Percentiles rank a stretch among this genome's conserved stretches.
Evolutionary conservation across 2,113 vertebrate genomes (phyloP).

Genomic region (Nesogale talazaci): DNA sequence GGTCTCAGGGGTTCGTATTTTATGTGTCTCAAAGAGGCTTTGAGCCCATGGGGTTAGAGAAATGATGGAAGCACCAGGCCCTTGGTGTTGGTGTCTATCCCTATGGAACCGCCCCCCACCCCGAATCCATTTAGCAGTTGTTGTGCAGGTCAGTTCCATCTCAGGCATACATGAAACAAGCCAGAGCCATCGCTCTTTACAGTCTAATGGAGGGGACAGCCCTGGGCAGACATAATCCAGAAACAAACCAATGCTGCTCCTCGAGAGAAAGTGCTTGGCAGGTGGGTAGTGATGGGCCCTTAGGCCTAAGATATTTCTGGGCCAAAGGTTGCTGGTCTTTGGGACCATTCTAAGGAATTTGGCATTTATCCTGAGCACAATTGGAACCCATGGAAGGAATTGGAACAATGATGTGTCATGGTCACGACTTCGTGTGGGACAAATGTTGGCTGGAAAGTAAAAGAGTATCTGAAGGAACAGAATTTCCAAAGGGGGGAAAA

Average conservation of each 20-base stretch:
- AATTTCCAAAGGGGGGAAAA: background rate
- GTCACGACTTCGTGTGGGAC: background rate
- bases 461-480: background rate
- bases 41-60: background rate
- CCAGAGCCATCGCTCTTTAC: background rate
- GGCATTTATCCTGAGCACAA: constrained; percentile 2
- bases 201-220: background rate
- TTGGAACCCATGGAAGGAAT: background rate
- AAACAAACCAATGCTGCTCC: background rate
- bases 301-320: background rate
- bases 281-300: background rate
- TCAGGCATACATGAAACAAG: background rate
- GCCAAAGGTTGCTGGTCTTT: background rate
- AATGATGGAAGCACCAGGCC: background rate
- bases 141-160: background rate
- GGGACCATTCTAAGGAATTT: background rate
- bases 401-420: background rate
- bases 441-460: background rate
- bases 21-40: background rate
- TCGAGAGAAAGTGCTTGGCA: background rate
- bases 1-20: background rate
- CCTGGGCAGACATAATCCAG: background rate
- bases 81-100: background rate
- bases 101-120: background rate
- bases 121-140: background rate